Conservation (phyloP, 2,113 vertebrate species). For the Elephas maximus region DNA sequence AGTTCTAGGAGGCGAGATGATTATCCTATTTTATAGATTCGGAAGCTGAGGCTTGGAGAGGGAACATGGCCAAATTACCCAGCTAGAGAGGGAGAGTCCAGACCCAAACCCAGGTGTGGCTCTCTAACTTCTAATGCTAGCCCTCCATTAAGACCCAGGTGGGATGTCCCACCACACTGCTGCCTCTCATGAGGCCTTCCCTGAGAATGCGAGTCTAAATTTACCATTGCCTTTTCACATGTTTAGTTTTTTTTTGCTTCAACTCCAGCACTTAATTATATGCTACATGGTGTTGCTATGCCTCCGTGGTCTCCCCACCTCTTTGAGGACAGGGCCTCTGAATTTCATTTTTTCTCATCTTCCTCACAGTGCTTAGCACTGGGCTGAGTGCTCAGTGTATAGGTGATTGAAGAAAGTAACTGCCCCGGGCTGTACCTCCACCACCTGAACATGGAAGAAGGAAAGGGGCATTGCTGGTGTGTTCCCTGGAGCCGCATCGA, state of each 20-base stretch:
- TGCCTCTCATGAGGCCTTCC: not conserved
- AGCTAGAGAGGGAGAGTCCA: not conserved
- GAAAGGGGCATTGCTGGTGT: too few species aligned
- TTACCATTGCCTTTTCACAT: not conserved
- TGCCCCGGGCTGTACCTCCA: not conserved
- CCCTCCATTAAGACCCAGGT: not conserved
- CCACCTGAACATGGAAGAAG: not conserved
- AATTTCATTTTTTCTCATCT: not conserved
- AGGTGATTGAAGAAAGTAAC: not conserved
- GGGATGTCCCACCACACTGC: not conserved
- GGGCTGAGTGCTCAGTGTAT: not conserved
- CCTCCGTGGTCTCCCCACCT: not conserved
- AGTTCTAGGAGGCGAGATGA: not conserved
- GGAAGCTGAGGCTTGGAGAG: not conserved
- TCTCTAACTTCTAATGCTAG: not conserved
- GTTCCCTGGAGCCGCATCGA: too few species aligned
- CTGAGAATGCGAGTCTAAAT: not conserved
- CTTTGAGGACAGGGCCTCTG: not conserved
- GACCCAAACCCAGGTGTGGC: not conserved
- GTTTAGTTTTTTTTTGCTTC: not conserved
- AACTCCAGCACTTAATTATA: constrained; percentile 8
- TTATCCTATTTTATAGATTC: not conserved
- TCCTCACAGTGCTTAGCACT: not conserved
- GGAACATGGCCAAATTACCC: not conserved
- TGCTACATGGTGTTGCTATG: not conserved